A percentile compares a stretch with the other conserved stretches of the same genome.
Evolutionary conservation across 2,888 invertebrate genomes (phyloP).

Genomic region (Dorcus hopei): DNA sequence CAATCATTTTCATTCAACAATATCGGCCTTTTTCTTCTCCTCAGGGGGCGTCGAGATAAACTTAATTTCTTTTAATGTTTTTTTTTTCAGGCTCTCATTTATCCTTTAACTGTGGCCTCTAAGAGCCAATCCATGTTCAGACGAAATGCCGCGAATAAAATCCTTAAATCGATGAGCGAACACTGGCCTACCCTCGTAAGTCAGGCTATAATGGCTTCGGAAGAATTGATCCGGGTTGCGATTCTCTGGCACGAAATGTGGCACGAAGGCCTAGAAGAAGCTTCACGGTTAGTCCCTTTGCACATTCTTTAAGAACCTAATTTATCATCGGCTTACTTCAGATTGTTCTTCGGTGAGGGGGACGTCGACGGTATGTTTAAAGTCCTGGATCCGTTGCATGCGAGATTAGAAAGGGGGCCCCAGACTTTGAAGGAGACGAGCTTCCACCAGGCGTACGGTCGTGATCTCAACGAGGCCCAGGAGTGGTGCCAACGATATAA

Average conservation of each 20-base stretch:
- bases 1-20: no score
- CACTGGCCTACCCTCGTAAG: slow-evolving; percentile 88
- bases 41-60: no score
- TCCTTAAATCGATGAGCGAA: slow-evolving; percentile 93
- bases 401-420: slow-evolving; percentile 90
- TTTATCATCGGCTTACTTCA: slow-evolving; percentile 18
- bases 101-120: slow-evolving; percentile 95
- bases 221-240: slow-evolving; percentile 95
- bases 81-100: slow-evolving; percentile 80
- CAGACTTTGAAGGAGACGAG: slow-evolving; percentile 96
- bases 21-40: no score
- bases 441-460: slow-evolving; percentile 93
- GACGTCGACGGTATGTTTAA: slow-evolving; percentile 97
- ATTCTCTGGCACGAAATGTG: slow-evolving; percentile 99
- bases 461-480: slow-evolving; percentile 90
- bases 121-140: slow-evolving; percentile 86
- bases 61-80: no score
- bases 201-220: slow-evolving; percentile 94
- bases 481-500: slow-evolving; percentile 94
- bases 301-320: not conserved
- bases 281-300: slow-evolving; percentile 57
- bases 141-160: slow-evolving; percentile 88
- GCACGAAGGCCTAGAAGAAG: slow-evolving; percentile 97
- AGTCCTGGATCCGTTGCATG: slow-evolving; percentile 90
- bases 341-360: slow-evolving; percentile 91